A percentile compares a stretch with the other conserved stretches of the same genome.
Conservation (phyloP, 1,140 invertebrate species). For the Maniola jurtina region DNA sequence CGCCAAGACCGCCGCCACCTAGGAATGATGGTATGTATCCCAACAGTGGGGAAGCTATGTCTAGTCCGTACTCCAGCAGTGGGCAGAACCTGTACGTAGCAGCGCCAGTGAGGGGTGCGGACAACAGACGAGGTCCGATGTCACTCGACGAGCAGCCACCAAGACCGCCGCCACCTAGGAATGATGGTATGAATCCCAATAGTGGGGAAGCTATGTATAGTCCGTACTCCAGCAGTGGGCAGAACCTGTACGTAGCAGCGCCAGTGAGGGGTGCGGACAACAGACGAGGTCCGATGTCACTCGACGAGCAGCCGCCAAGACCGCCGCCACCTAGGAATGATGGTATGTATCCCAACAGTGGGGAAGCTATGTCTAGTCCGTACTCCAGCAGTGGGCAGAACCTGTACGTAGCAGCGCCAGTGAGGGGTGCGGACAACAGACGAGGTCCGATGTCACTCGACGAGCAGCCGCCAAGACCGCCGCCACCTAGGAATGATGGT, state of each 20-base stretch:
- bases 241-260: slow-evolving; percentile 95
- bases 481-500: slow-evolving; percentile 91
- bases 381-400: slow-evolving; percentile 91
- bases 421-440: slow-evolving; percentile 44
- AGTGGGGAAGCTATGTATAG: slow-evolving; percentile 76
- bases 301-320: slow-evolving; percentile 86
- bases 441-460: slow-evolving; percentile 76
- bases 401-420: slow-evolving; percentile 92
- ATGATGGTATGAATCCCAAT: slow-evolving; percentile 83
- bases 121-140: slow-evolving; percentile 62
- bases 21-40: slow-evolving; percentile 84
- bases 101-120: slow-evolving; percentile 80
- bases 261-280: slow-evolving; percentile 75
- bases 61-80: slow-evolving; percentile 84
- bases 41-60: not conserved
- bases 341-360: slow-evolving; percentile 80
- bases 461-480: slow-evolving; percentile 90
- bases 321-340: slow-evolving; percentile 92
- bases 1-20: slow-evolving; percentile 92
- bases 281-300: slow-evolving; percentile 71
- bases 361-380: slow-evolving; percentile 79
- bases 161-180: slow-evolving; percentile 90
- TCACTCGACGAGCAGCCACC: slow-evolving; percentile 86
- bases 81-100: slow-evolving; percentile 96
- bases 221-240: slow-evolving; percentile 88